Evolutionary conservation across 2,113 vertebrate species (phyloP), one percentile per base, ranked within the genome.

Genomic region (Paraplagusia blochii): DNA sequence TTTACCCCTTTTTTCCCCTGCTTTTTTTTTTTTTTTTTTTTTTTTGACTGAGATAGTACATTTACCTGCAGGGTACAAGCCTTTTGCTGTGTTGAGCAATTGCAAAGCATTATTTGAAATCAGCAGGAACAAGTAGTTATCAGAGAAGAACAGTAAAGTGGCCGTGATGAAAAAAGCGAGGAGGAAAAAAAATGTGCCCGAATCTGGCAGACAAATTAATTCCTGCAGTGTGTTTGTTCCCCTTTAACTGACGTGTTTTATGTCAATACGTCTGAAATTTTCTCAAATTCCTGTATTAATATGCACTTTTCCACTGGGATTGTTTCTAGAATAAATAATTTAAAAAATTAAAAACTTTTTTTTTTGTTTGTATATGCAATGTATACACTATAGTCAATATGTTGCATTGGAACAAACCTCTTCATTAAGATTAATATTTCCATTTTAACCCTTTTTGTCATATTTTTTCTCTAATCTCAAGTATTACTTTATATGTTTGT

Each of bases 61-160:
- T 89, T 78, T 89, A 86, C 86, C 83, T 87, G 61, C 51, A 83
- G 87, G 88, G 81, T 88, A 83, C 63, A 77, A 29, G 79, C 73
- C 63, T 81, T 85, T 81, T 80, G 56, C 79, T 83, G 69, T 69
- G 70, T 76, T 79, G 78, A 80, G 81, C 69, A 69, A 71, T 45
- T 9, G 29, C 51, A 80, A 76, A 83, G 78, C 62, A 49, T 59
- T 62, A 65, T 85, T 85, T 79, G 65, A 80, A 85, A 83, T 81
- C 56, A 54, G 63, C 55, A 54, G 77, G 51, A 81, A 83, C 58
- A 65, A 57, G 54, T 45, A 59, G 66, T 62, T 79, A 84, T 82
- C 71, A 77, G 59, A 74, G 64, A 69, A 51, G 15, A 53, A 63
- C 45, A 50, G 49, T 66, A 62, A 62, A 55, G 35, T 60, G 51